phyloP scores from a whole-genome alignment of 2,888 invertebrate genomes.

The Microctonus aethiopoides region DNA sequence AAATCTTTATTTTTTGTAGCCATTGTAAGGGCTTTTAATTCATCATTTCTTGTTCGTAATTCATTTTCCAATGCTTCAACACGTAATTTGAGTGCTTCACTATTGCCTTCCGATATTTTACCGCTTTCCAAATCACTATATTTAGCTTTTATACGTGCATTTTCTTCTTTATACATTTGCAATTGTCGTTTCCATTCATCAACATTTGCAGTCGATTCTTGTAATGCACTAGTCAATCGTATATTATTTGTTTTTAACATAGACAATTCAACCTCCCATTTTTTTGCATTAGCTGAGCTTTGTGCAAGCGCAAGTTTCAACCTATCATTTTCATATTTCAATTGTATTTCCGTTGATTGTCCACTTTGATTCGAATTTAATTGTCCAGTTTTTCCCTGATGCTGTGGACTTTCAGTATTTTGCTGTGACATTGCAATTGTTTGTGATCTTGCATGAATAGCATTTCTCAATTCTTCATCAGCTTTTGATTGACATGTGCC shows the following conservation, averaged over 20 bases:
- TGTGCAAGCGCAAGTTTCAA: constrained; percentile 95
- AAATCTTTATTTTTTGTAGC: constrained; percentile 65
- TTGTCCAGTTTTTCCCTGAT: constrained; percentile 67
- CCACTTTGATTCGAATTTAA: constrained; percentile 55
- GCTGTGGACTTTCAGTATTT: constrained; percentile 74
- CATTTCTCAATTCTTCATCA: constrained; percentile 64
- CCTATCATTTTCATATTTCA: constrained; percentile 97
- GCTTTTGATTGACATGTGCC: constrained; percentile 59
- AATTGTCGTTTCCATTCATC: constrained; percentile 98
- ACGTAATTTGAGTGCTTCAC: constrained; percentile 78
- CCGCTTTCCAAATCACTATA: constrained; percentile 78
- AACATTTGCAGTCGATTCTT: constrained; percentile 95
- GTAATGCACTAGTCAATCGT: constrained; percentile 92
- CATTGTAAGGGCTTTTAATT: constrained; percentile 74
- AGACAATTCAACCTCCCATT: constrained; percentile 97
- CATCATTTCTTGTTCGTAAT: constrained; percentile 84
- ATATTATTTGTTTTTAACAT: constrained; percentile 97
- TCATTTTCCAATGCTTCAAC: constrained; percentile 87
- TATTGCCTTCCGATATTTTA: constrained; percentile 68
- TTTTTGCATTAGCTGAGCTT: constrained; percentile 97
- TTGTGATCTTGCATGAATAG: constrained; percentile 63
- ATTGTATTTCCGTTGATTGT: constrained; percentile 80
- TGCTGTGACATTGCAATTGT: constrained; percentile 69
- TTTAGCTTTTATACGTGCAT: constrained; percentile 82
- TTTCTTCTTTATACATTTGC: constrained; percentile 92